Evolutionary conservation across 1,140 invertebrate genomes (phyloP).

Genomic region (Pseudomyrmex flavicornis): DNA sequence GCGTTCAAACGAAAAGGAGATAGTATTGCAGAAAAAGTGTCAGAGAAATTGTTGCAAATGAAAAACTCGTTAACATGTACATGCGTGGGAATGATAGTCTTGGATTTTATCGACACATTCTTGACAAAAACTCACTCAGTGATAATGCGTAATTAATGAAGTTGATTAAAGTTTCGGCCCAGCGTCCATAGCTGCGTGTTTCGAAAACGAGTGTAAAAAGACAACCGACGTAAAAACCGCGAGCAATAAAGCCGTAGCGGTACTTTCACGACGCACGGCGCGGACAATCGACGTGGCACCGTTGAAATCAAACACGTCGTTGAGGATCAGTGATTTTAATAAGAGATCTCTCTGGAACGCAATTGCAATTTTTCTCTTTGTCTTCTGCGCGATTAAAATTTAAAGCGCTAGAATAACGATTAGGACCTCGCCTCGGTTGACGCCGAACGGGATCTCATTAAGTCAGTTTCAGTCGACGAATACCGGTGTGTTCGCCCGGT

Average conservation of each 20-base stretch:
- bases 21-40: neutral
- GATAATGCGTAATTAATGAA: constrained; percentile 40
- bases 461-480: constrained; percentile 54
- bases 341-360: constrained; percentile 33
- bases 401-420: constrained; percentile 42
- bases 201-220: constrained; percentile 35
- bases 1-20: neutral
- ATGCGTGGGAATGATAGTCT: constrained; percentile 12
- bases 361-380: constrained; percentile 25
- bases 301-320: constrained; percentile 21
- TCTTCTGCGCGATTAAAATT: constrained; percentile 21
- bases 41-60: neutral
- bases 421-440: constrained; percentile 45
- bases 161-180: constrained; percentile 2
- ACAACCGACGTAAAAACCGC: constrained; percentile 8
- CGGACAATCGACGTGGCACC: constrained; percentile 9
- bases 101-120: neutral
- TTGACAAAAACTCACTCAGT: neutral
- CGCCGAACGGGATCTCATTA: constrained; percentile 64
- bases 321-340: constrained; percentile 55
- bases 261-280: constrained; percentile 29
- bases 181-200: neutral
- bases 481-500: constrained; percentile 59
- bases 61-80: neutral
- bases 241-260: constrained; percentile 19